A percentile compares a stretch with the other conserved stretches of the same genome.
phyloP scores from a whole-genome alignment of 2,888 invertebrate species.

The Hyposoter didymator region DNA sequence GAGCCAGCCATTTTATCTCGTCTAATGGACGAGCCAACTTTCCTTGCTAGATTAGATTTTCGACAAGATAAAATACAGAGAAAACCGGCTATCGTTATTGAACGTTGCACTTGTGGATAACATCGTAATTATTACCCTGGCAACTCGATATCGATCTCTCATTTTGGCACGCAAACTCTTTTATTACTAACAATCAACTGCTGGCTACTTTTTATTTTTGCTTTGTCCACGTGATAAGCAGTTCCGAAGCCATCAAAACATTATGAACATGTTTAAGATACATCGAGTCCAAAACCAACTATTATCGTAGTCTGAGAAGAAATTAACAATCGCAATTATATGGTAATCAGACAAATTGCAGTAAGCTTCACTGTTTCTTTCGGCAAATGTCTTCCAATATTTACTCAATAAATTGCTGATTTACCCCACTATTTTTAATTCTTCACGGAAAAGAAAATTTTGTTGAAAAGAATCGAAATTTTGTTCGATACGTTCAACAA shows the following conservation, averaged over 20 bases:
- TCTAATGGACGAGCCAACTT: constrained; percentile 1
- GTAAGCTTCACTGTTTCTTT: not conserved
- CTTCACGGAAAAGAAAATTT: too few species aligned
- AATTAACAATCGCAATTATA: not conserved
- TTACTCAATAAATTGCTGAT: too few species aligned
- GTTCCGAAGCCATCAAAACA: not conserved
- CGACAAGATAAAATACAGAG: not conserved
- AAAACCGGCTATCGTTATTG: not conserved
- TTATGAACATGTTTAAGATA: not conserved
- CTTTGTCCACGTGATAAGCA: not conserved
- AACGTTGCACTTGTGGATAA: constrained; percentile 6
- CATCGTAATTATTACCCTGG: constrained; percentile 4
- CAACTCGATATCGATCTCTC: not conserved
- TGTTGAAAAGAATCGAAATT: too few species aligned
- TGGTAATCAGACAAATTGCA: not conserved
- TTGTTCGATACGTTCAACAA: too few species aligned
- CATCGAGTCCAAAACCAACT: not conserved
- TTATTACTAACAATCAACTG: not conserved
- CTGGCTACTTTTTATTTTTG: not conserved
- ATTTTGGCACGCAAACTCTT: not conserved
- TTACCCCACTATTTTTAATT: too few species aligned
- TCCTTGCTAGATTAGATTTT: constrained; percentile 6
- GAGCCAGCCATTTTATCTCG: constrained; percentile 1
- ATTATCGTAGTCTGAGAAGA: not conserved
- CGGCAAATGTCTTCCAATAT: too few species aligned